These are phyloP conservation scores for Nettapus auritus DNA, from an alignment of 2,113 vertebrate genomes.

Conservation along the genomic window DNA sequence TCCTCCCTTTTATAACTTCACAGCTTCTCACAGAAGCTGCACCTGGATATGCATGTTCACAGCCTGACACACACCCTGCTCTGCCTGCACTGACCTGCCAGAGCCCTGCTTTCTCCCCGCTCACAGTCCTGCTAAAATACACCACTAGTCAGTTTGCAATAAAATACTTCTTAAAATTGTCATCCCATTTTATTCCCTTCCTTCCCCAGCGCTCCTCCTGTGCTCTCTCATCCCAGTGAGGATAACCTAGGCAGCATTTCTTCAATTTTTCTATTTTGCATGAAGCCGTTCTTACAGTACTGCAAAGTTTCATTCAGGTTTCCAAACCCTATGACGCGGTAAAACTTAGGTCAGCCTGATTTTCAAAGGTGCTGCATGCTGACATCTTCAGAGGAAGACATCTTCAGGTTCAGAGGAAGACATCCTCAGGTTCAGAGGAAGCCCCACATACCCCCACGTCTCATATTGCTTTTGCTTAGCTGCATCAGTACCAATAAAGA, in stretches of 20 bases:
- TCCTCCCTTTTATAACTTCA: background rate
- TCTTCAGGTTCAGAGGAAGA: background rate
- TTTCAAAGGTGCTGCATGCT: background rate
- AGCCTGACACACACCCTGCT: background rate
- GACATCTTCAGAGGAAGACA: background rate
- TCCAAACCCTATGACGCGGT: background rate
- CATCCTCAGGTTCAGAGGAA: background rate
- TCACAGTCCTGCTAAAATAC: background rate
- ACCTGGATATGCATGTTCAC: conserved; percentile 19
- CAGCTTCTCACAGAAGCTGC: background rate
- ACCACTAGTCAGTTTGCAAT: background rate
- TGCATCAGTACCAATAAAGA: background rate
- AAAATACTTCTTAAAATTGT: background rate
- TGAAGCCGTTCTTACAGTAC: background rate
- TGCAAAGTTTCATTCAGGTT: background rate
- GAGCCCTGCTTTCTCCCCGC: background rate
- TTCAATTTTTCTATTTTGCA: background rate
- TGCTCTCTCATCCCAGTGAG: background rate
- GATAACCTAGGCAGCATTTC: background rate
- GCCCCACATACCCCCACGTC: background rate
- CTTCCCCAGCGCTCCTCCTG: background rate
- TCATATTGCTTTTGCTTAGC: background rate
- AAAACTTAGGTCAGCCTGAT: background rate
- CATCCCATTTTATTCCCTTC: background rate
- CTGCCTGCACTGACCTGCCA: background rate